Evolutionary conservation across 2,797 vertebrate genomes (phyloP), one percentile per base, ranked within the genome.

Genomic region (Dromococcyx pavoninus): DNA sequence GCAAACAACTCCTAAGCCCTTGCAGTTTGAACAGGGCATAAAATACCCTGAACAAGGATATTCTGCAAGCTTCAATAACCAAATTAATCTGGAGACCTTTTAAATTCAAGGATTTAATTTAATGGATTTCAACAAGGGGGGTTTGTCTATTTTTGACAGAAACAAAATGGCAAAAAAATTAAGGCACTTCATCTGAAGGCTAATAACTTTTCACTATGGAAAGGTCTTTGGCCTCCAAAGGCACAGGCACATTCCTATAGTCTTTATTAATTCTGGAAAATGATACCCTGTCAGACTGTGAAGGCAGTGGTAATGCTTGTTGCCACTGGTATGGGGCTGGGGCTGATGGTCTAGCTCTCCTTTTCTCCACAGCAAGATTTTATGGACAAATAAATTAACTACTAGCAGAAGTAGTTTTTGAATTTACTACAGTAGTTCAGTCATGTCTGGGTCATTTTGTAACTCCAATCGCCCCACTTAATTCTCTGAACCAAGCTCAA

Each of bases 211-310:
- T 76, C 64, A 64, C 50, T 76, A 74, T 24, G 11, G 44, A 41
- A 80, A 86, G 33, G 19, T 17, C 58, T 86, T 80, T 58, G 25
- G 23, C 28, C 21, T 83, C 57, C 37, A 74, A 69, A 88, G 44
- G 33, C 75, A 91, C 17, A 83, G 67, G 15, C 76, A 74, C 11
- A 30, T 86, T 89, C 10, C 54, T 6, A 2, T 15, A 75, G 46
- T 23, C 5, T 2, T 51, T 58, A 11, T 30, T 44, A 76, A 37
- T 56, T 70, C 23, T 46, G 13, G 25, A 13, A 87, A 25, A 76
- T 0, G 0, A 25, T 5, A 53, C 8, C 23, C 17, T 70, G 70
- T 27, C 30, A 2, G 3, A 1, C 12, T 13, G 5, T 0, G 3
- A 88, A 70, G 33, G 71, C 21, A 70, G 4, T 10, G 35, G 32